Base-by-base conservation (phyloP, 2,888 invertebrate genomes). In the Drosophila kanekoi region DNA sequence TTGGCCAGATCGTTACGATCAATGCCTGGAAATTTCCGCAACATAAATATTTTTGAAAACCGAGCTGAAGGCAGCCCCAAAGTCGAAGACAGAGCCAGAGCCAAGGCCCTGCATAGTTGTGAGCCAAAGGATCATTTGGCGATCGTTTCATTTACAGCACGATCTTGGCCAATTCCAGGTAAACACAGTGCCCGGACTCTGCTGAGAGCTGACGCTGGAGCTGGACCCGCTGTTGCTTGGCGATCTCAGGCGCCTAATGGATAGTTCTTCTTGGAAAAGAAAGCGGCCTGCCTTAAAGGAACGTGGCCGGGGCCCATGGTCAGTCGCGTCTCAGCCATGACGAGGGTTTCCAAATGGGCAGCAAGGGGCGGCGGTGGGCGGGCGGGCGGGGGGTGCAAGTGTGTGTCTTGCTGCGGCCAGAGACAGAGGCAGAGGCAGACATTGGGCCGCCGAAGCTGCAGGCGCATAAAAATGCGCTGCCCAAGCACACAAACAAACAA, bases 201-300 rank as follows among this genome's bases (percentile, higher is more conserved):
- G 43, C 52, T 28, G 52, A 40, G 40, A 52, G 52, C 52, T 60
- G 60, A 20, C 18, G 63, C 45, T 11, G 44, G 58, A 65, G 77
- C 49, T 64, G 65, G 59, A 51, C 23, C 28, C 37, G 37, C 16
- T 40, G 28, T 28, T 28, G 16, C 54, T 47, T 57, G 75, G 80
- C 73, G 78, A 87, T 87, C 87, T 88, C 79, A 88, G 83, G 83
- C 89, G 89, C 83, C 83, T 83, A 83, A 83, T 83, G 83, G 84
- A 84, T 88, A 89, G 89, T 84, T 88, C 81, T 83, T 83, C 83
- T 83, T 67, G 85, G 83, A 83, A 83, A 83, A 83, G 83, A 83
- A 83, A 83, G 83, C 83, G 89, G 87, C 81, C 79, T 88, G 82
- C 84, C 88, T 80, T 86, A 76, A 84, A 84, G 83, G 80, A 85